Evolutionary conservation across 2,888 invertebrate species (phyloP), one percentile per base, ranked within the genome.

Genomic region (Hecatera dysodea): DNA sequence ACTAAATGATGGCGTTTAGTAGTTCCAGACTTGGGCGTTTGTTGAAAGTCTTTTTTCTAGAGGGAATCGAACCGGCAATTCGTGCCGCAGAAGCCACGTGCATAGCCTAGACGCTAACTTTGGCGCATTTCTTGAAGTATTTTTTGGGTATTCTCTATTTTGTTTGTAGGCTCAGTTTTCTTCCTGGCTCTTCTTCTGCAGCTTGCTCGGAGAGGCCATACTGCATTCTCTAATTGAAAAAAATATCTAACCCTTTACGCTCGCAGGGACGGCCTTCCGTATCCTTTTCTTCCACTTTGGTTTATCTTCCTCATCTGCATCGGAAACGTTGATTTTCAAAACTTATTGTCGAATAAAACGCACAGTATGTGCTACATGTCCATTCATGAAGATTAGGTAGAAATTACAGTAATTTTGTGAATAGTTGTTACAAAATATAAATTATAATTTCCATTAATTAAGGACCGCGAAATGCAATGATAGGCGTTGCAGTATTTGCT

Each of bases 261-360:
- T 62, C 53, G 78, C 52, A 22, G 78, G 61, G 52, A 62, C 80
- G 52, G 62, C 68, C 71, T 79, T 68, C 70, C 27, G 80, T 80
- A 71, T 73, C 46, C 70, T 53, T 75, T 70, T 81, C 78, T 82
- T 79, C 79, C 67, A 70, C 71, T 77, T 76, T 78, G 70, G 65
- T 68, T 72, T 74, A 69, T 80, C 78, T 69, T 78, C 80, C 42
- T 75, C 53, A 78, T 78, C 78, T 78, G 78, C 46, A 67, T 67
- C 64, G 71, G 57, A 67, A 77, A 70, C 68, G 68, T 60, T 69
- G 72, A 50, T 78, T 62, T 78, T 73, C 72, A 77, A 73, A 72
- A 78, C 67, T 75, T 50, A 63, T 60, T 78, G 57, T 78, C 39
- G 48, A 52, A 64, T 65, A 63, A 39, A 42, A 56, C 19, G 33